Conservation (phyloP, 2,113 vertebrate species). For the cat (Felis catus) region DNA sequence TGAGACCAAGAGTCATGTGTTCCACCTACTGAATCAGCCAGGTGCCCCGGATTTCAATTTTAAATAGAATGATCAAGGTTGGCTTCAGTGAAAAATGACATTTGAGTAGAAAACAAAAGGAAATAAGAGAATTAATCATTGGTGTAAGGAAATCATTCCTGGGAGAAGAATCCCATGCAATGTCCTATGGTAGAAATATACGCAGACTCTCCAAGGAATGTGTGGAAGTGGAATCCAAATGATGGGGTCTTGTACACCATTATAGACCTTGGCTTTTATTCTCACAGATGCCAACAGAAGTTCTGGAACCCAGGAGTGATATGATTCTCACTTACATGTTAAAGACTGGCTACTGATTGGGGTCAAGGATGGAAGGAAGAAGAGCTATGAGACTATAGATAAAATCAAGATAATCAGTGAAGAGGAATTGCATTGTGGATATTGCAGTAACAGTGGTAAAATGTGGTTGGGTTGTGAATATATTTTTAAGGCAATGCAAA, state of each 20-base stretch:
- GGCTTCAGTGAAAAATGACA: not conserved
- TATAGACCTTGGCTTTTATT: not conserved
- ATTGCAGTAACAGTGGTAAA: not conserved
- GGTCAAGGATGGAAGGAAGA: not conserved
- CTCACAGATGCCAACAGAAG: not conserved
- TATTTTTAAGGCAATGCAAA: not conserved
- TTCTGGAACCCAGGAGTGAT: not conserved
- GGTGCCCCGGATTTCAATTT: not conserved
- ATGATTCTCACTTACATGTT: not conserved
- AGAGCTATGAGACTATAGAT: not conserved
- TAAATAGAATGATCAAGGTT: not conserved
- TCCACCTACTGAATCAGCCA: not conserved
- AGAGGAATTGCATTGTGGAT: not conserved
- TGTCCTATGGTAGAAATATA: not conserved
- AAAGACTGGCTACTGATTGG: not conserved
- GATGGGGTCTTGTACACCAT: not conserved
- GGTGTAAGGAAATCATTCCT: not conserved
- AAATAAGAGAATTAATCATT: not conserved
- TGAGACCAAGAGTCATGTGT: not conserved
- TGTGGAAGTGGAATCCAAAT: not conserved
- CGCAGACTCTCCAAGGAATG: not conserved
- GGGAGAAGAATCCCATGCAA: not conserved
- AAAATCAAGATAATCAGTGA: not conserved
- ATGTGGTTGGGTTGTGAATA: not conserved
- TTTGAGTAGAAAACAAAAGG: not conserved